A percentile compares a stretch with the other conserved stretches of the same genome.
Conservation (phyloP, 1,140 invertebrate genomes). For the Protaetia brevitarsis region DNA sequence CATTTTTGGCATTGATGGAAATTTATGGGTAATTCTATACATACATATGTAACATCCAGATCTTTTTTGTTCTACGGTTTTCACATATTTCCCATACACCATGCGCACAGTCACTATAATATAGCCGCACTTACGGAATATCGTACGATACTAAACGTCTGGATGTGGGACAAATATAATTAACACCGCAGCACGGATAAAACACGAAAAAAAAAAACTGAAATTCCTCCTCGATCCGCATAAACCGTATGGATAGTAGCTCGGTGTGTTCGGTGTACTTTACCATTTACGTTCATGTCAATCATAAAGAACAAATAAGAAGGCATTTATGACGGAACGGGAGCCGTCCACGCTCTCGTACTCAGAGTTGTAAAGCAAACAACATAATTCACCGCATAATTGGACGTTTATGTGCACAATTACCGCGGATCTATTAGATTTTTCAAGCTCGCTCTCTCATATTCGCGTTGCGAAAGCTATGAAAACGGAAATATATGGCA, state of each 20-base stretch:
- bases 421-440: constrained; percentile 9
- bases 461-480: neutral
- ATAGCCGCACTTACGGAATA: neutral
- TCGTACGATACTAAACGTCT: neutral
- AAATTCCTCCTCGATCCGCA: no score
- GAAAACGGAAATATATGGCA: neutral
- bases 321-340: constrained; percentile 2
- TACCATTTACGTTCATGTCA: constrained; percentile 14
- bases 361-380: constrained; percentile 11
- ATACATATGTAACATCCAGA: no score
- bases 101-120: no score
- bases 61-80: no score
- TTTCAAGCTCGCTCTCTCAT: constrained; percentile 4
- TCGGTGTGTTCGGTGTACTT: neutral
- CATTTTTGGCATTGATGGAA: no score
- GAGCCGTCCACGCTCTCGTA: neutral
- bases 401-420: constrained; percentile 8
- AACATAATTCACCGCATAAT: constrained; percentile 11
- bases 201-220: neutral
- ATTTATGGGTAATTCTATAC: no score
- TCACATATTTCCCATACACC: no score
- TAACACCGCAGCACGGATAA: neutral
- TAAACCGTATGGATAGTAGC: no score
- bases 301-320: constrained; percentile 18
- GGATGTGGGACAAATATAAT: constrained; percentile 8